Conservation (phyloP, 2,113 vertebrate genomes). For the Edolisoma coerulescens region DNA sequence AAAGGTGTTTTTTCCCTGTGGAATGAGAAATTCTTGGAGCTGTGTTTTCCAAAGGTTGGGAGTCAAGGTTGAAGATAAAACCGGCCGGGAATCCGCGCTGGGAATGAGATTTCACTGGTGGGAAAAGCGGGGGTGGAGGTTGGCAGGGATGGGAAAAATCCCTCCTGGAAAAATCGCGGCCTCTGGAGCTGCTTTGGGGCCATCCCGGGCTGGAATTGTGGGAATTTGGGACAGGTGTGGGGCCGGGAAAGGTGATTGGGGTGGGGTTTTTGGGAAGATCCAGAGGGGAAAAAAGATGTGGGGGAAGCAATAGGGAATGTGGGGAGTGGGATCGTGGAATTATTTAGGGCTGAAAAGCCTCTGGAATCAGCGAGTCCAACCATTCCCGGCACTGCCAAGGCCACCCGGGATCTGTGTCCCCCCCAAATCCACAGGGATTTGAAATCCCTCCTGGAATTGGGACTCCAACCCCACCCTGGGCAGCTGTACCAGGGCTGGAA, state of each 20-base stretch:
- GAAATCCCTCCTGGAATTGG: not conserved
- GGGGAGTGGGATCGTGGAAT: not conserved
- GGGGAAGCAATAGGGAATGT: not conserved
- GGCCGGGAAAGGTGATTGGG: not conserved
- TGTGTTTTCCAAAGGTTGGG: not conserved
- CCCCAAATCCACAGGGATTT: not conserved
- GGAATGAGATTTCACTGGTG: not conserved
- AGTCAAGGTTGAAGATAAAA: not conserved
- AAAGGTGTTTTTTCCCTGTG: not conserved
- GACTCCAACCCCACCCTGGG: not conserved
- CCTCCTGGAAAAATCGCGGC: not conserved
- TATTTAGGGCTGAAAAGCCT: not conserved
- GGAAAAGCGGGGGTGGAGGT: not conserved
- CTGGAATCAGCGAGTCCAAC: not conserved
- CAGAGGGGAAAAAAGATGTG: not conserved
- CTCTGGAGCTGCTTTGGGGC: not conserved
- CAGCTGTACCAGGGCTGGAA: not conserved
- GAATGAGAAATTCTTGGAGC: not conserved
- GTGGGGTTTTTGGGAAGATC: not conserved
- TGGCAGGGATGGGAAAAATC: not conserved
- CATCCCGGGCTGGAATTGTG: not conserved
- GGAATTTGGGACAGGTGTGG: not conserved
- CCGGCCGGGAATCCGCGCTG: not conserved
- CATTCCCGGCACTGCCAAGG: not conserved
- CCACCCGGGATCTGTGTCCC: accelerated